These are phyloP conservation scores for Microcebus tavaratra DNA, from an alignment of 2,113 vertebrate genomes.

Conservation along the genomic window DNA sequence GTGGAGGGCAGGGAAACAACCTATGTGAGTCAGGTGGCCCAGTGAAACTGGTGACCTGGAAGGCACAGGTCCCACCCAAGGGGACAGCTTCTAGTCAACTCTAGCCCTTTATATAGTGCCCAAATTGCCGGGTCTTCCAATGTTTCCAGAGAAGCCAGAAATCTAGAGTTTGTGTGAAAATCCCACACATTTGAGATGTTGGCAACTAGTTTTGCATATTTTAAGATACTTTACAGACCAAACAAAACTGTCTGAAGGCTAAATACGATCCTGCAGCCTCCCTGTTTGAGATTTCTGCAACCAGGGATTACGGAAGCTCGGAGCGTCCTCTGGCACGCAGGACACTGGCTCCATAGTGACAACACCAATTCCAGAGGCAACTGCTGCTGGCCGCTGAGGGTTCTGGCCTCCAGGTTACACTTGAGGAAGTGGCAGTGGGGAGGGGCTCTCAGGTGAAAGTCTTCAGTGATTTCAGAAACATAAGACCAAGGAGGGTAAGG, in stretches of 20 bases:
- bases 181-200: neutral
- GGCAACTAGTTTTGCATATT: neutral
- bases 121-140: neutral
- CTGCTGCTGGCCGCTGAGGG: neutral
- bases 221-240: slow-evolving; percentile 45
- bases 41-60: neutral
- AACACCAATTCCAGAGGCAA: neutral
- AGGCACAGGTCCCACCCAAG: neutral
- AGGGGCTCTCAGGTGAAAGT: neutral
- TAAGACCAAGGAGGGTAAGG: neutral
- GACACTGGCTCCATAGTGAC: neutral
- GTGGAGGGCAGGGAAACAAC: accelerated
- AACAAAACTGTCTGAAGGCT: slow-evolving; percentile 29
- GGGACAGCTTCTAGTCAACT: neutral
- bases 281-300: neutral
- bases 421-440: accelerated
- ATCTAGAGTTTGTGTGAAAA: neutral
- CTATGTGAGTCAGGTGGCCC: neutral
- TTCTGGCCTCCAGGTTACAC: neutral
- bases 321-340: neutral
- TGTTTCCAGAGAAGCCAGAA: neutral
- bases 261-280: neutral
- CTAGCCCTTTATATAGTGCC: neutral
- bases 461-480: neutral
- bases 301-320: neutral